Base-by-base conservation (phyloP, 2,888 invertebrate species). In the Branchellion lobata region DNA sequence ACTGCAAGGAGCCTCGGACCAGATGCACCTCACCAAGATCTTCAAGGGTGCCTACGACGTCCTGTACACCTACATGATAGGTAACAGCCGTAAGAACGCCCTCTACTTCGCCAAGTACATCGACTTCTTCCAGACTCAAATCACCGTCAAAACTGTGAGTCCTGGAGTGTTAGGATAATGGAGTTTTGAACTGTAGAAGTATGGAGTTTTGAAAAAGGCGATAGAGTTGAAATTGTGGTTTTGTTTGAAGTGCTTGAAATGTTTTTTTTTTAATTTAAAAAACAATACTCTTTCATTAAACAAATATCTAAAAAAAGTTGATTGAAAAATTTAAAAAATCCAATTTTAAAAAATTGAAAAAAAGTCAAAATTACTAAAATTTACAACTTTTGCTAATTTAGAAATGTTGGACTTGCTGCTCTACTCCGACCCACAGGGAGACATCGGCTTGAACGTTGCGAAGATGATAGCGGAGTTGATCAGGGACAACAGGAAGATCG, bases 381-480 rank as follows among this genome's bases (percentile, higher is more conserved):
- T n/a, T n/a, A n/a, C n/a, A n/a, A n/a, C n/a, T n/a, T n/a, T n/a
- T n/a, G n/a, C n/a, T n/a, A n/a, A n/a, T n/a, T n/a, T n/a, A n/a
- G n/a, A n/a, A n/a, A n/a, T n/a, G n/a, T n/a, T n/a, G n/a, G n/a
- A n/a, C n/a, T n/a, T n/a, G n/a, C n/a, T n/a, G n/a, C n/a, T n/a
- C n/a, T n/a, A n/a, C n/a, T n/a, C n/a, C 24, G 21, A 72, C 33
- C 29, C 2, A 1, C 82, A 87, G 87, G 86, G 86, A n/a, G 86
- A 86, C 8, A 86, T 87, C 18, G 87, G 87, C n/a, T 82, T 87
- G 75, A 86, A 87, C 79, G 86, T 87, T 24, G 86, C 86, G 0
- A 86, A 87, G 82, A 88, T 87, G 86, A 86, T 87, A 36, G 86
- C 87, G 27, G 87, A 87, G 79, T 82, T 87, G 74, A 86, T 87